Percentiles rank a stretch among this genome's conserved stretches.
Evolutionary conservation across 2,797 vertebrate species (phyloP).

Genomic region (Apogon hyalosoma): DNA sequence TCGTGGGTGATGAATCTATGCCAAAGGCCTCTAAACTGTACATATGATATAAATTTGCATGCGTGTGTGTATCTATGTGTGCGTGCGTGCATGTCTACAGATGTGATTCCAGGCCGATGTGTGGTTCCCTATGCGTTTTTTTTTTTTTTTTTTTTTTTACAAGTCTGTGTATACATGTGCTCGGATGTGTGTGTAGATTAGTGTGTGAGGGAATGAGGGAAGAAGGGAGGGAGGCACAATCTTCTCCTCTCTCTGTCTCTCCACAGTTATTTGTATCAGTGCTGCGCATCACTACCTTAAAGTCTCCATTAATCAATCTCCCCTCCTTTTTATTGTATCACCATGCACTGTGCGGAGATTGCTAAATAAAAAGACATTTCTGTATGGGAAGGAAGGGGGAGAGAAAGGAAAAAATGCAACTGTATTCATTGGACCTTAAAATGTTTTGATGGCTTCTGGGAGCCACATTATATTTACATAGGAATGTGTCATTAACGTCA

Average conservation of each 20-base stretch:
- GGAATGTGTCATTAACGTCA: constrained; percentile 97
- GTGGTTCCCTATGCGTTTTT: constrained; percentile 26
- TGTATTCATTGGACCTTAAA: constrained; percentile 98
- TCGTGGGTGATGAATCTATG: constrained; percentile 81
- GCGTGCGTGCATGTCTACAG: constrained; percentile 26
- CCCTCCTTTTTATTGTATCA: constrained; percentile 86
- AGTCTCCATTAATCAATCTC: constrained; percentile 89
- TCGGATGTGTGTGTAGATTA: constrained; percentile 25
- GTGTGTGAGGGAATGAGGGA: constrained; percentile 14
- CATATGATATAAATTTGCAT: constrained; percentile 69
- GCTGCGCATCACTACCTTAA: constrained; percentile 87
- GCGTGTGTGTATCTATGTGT: constrained; percentile 35
- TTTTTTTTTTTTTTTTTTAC: constrained; percentile 36
- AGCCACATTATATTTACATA: constrained; percentile 93
- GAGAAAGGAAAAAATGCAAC: constrained; percentile 85
- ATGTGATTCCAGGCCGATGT: constrained; percentile 51
- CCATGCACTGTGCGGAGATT: constrained; percentile 82
- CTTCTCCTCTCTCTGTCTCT: constrained; percentile 70
- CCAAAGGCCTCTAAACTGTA: constrained; percentile 81
- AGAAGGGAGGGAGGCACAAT: constrained; percentile 48
- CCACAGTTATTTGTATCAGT: constrained; percentile 83
- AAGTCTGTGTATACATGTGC: constrained; percentile 33
- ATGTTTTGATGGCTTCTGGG: constrained; percentile 95
- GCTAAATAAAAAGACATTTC: constrained; percentile 93
- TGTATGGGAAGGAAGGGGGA: constrained; percentile 60